Evolutionary conservation across 2,888 invertebrate species (phyloP).

Genomic region (Lapara coniferarum): DNA sequence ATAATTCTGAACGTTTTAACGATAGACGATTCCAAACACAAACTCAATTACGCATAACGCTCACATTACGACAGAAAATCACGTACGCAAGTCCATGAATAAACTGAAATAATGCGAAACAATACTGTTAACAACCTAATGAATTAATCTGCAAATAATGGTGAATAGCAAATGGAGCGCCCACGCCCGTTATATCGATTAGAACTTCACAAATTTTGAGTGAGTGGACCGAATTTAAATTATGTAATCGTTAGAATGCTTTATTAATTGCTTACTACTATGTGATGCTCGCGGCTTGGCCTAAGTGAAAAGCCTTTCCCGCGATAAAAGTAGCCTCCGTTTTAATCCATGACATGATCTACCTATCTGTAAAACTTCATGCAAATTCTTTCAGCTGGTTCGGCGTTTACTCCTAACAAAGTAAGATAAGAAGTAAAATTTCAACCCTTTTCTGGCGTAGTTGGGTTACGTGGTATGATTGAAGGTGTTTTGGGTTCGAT

Average conservation of each 20-base stretch:
- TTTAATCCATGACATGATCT: too few species aligned
- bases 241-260: neutral
- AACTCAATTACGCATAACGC: neutral
- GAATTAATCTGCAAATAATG: neutral
- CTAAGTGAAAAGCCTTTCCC: too few species aligned
- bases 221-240: neutral
- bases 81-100: neutral
- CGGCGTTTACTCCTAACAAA: too few species aligned
- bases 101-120: neutral
- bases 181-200: neutral
- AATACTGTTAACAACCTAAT: slow-evolving; percentile 14
- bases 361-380: too few species aligned
- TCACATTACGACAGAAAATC: neutral
- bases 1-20: neutral
- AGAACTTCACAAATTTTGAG: neutral
- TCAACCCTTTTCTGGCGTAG: too few species aligned
- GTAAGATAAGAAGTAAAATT: too few species aligned
- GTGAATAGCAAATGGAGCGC: neutral
- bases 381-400: too few species aligned
- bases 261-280: neutral
- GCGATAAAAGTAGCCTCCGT: too few species aligned
- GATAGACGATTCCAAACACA: neutral
- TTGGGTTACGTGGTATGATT: too few species aligned
- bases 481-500: too few species aligned
- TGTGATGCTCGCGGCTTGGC: too few species aligned